Percentiles rank a stretch among this genome's conserved stretches.
Evolutionary conservation across 2,113 vertebrate species (phyloP).

Genomic region (Nothoprocta perdicaria): DNA sequence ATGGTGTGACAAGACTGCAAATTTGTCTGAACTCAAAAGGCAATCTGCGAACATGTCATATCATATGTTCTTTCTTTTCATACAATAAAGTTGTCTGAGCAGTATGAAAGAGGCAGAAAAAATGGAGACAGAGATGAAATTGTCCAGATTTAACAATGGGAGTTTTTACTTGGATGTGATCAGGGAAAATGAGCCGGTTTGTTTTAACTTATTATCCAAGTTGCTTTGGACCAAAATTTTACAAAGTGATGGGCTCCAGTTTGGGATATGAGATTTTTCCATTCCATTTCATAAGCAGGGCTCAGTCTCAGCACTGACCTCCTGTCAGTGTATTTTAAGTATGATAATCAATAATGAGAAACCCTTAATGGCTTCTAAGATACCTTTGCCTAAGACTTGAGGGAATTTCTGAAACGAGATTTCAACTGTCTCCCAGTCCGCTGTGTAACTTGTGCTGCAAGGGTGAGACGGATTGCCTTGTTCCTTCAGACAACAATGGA

Average conservation of each 20-base stretch:
- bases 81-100: background rate
- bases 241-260: background rate
- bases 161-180: background rate
- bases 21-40: slow-evolving; percentile 5
- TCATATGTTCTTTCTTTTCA: background rate
- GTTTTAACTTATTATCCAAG: background rate
- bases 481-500: background rate
- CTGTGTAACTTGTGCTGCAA: background rate
- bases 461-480: background rate
- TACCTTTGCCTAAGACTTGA: background rate
- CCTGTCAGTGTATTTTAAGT: background rate
- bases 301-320: background rate
- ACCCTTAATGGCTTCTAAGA: background rate
- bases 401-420: background rate
- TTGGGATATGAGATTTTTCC: background rate
- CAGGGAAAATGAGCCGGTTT: background rate
- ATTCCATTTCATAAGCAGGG: background rate
- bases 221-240: background rate
- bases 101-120: background rate
- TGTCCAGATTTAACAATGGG: background rate
- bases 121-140: background rate
- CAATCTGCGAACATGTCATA: background rate
- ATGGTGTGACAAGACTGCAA: background rate
- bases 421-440: background rate
- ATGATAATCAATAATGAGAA: background rate